Conservation (phyloP, 2,113 vertebrate species). For the Pseudois nayaur region DNA sequence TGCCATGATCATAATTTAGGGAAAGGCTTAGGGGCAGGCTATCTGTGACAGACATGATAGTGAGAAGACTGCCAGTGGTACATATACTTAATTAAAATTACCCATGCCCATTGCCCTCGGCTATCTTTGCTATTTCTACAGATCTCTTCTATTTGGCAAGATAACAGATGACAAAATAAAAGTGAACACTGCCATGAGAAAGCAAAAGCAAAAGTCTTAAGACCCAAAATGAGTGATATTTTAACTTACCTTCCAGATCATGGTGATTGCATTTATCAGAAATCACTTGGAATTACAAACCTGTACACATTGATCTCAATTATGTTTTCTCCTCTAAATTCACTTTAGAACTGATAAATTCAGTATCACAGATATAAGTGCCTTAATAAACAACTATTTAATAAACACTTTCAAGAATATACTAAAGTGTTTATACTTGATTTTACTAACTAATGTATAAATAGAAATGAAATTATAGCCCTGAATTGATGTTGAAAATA, state of each 20-base stretch:
- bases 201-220: not conserved
- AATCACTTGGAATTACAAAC: slow-evolving; percentile 18
- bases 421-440: not conserved
- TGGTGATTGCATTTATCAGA: slow-evolving; percentile 16
- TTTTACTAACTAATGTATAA: not conserved
- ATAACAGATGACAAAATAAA: slow-evolving; percentile 21
- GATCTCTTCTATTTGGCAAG: not conserved
- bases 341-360: not conserved
- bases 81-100: not conserved
- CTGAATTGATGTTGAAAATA: not conserved
- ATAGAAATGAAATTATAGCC: not conserved
- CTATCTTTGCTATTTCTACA: not conserved
- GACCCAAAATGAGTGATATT: not conserved
- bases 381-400: not conserved
- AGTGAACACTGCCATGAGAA: not conserved
- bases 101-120: not conserved
- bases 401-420: not conserved
- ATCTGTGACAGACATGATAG: not conserved
- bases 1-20: not conserved
- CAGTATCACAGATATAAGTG: not conserved
- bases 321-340: not conserved
- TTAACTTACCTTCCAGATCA: not conserved
- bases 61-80: not conserved
- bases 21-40: not conserved
- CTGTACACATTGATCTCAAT: not conserved